These are phyloP conservation scores for Strigamia transsilvanica DNA, from an alignment of 2,888 invertebrate genomes.

Conservation along the genomic window DNA sequence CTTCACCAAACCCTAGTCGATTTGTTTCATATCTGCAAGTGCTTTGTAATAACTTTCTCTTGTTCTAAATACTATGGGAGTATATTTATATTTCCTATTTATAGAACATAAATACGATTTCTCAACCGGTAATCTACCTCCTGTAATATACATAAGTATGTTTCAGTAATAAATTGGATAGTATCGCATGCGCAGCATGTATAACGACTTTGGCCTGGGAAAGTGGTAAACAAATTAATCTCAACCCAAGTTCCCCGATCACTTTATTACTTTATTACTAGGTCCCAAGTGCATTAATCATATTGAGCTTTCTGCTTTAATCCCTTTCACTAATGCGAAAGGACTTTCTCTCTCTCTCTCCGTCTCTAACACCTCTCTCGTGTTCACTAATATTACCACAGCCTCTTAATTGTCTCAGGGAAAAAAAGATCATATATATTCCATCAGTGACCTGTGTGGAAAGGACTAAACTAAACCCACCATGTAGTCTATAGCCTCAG, in stretches of 20 bases:
- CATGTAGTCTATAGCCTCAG: background rate
- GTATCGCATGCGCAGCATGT: background rate
- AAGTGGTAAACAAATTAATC: slow-evolving; percentile 34
- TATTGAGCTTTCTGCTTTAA: slow-evolving; percentile 29
- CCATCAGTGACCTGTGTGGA: background rate
- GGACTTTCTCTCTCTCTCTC: slow-evolving; percentile 7
- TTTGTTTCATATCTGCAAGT: background rate
- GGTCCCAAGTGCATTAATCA: slow-evolving; percentile 31
- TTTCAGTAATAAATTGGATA: slow-evolving; percentile 2
- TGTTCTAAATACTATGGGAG: background rate
- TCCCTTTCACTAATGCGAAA: slow-evolving; percentile 21
- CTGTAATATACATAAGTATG: background rate
- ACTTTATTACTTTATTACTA: slow-evolving; percentile 32
- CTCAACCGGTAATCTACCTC: background rate
- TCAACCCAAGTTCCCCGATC: slow-evolving; percentile 20
- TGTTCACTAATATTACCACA: slow-evolving; percentile 18
- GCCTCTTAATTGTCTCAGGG: background rate
- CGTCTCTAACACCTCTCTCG: background rate
- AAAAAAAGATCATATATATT: slow-evolving; percentile 14
- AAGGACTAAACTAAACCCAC: background rate
- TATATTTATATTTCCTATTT: too few relatives aligned
- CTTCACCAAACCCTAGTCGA: background rate
- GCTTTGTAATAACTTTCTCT: too few relatives aligned
- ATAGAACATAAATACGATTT: background rate
- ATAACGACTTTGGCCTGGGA: background rate